Base-by-base conservation (phyloP, 2,113 vertebrate genomes). In the Lathamus discolor region DNA sequence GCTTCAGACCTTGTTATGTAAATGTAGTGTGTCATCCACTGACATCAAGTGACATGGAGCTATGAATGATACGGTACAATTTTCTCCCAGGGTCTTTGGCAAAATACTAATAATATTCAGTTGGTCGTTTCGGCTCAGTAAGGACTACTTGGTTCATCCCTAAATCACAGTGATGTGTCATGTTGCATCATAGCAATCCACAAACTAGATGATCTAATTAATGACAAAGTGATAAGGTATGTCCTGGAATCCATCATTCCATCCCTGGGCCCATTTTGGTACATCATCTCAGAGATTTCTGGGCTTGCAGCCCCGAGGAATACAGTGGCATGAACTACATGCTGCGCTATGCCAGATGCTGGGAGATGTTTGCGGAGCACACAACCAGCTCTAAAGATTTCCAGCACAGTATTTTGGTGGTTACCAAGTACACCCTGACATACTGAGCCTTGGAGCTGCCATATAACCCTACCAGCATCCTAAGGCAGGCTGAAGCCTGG, bases 371-470 rank as follows among this genome's bases (percentile, higher is more conserved):
- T 39, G n/a, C 68, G 39, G 29, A 83, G 27, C 62, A 64, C 27
- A 68, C 5, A 4, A 20, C n/a, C 10, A 62, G 20, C n/a, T 88
- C 55, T 39, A 61, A 55, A 11, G 41, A 78, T 61, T 88, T 67
- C 64, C 68, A 80, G 17, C 54, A 25, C 2, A 20, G 10, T 17
- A 33, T 43, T 35, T 37, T 59, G 49, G 54, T 59, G 46, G 44
- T 57, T 83, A 35, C 29, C 1, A 3, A 83, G 49, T 6, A 13
- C 48, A 35, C 19, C 10, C 18, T 24, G 41, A 54, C 0, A 0
- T 10, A 20, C 31, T 70, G 28, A 85, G 57, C 37, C 41, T 69
- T 22, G 46, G 37, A 2, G 5, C n/a, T 86, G 54, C 37, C 46
- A 37, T 17, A 7, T 22, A 90, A 91, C 35, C n/a, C 37, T 33